Percentiles rank a stretch among this genome's conserved stretches.
phyloP scores from a whole-genome alignment of 2,113 vertebrate genomes.

The Bostrychus sinensis region DNA sequence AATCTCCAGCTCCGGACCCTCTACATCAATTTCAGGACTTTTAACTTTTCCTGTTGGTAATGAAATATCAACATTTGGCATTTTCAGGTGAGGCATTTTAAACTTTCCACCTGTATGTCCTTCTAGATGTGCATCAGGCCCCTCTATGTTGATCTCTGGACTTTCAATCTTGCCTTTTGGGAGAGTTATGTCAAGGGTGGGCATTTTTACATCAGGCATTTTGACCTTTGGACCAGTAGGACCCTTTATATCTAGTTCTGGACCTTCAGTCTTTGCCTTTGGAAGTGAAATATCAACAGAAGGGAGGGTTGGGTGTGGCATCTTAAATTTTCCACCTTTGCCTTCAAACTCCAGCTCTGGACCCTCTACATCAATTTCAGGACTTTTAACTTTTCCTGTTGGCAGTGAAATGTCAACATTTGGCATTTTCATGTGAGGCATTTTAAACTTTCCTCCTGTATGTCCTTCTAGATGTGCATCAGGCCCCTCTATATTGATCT shows the following conservation, averaged over 20 bases:
- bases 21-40: background rate
- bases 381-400: too few relatives aligned
- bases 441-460: too few relatives aligned
- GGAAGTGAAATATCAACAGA: constrained; percentile 46
- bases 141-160: constrained; percentile 25
- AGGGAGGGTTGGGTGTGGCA: constrained; percentile 47
- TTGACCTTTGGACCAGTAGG: constrained; percentile 24
- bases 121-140: constrained; percentile 13
- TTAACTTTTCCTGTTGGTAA: constrained; percentile 33
- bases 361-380: too few relatives aligned
- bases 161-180: constrained; percentile 49
- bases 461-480: too few relatives aligned
- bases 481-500: too few relatives aligned
- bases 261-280: constrained; percentile 1
- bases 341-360: too few relatives aligned
- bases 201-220: constrained; percentile 50
- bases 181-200: constrained; percentile 51
- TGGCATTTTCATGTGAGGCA: too few relatives aligned
- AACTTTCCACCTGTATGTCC: constrained; percentile 26
- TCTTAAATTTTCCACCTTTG: too few relatives aligned
- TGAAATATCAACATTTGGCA: constrained; percentile 52
- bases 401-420: too few relatives aligned
- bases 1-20: constrained; percentile 39
- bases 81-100: constrained; percentile 51
- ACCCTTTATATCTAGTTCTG: constrained; percentile 6